phyloP scores from a whole-genome alignment of 2,888 invertebrate species.

The Drosophila phalerata region DNA sequence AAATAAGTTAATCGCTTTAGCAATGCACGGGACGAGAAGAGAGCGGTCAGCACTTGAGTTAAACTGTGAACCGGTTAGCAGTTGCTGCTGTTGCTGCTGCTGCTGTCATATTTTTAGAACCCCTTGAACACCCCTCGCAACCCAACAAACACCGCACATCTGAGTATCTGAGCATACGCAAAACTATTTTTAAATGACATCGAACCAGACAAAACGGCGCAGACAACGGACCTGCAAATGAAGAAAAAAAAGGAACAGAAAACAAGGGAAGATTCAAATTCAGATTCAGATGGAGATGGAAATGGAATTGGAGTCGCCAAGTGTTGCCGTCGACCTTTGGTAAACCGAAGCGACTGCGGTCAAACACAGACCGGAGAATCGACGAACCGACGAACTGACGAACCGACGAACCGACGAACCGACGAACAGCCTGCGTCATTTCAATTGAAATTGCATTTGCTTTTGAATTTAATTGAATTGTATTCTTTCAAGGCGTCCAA shows the following conservation, averaged over 20 bases:
- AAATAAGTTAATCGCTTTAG: constrained; percentile 75
- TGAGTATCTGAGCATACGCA: constrained; percentile 23
- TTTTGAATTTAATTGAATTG: constrained; percentile 74
- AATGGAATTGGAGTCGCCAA: constrained; percentile 1
- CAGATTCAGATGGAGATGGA: not conserved
- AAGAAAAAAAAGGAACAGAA: not conserved
- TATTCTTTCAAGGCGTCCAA: constrained; percentile 58
- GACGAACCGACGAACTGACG: not conserved
- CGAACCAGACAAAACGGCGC: constrained; percentile 71
- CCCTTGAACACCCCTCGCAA: constrained; percentile 12
- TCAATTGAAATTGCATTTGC: constrained; percentile 68
- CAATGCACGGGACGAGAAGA: constrained; percentile 32
- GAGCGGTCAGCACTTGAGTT: constrained; percentile 50
- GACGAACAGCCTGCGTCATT: not conserved
- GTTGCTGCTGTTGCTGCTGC: constrained; percentile 10
- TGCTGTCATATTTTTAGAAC: constrained; percentile 70
- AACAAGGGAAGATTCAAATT: constrained; percentile 1
- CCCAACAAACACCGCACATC: not conserved
- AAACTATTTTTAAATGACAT: constrained; percentile 75
- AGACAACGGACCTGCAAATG: constrained; percentile 24
- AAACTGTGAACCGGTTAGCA: constrained; percentile 57
- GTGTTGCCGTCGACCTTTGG: constrained; percentile 15
- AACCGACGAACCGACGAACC: not conserved
- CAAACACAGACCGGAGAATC: not conserved
- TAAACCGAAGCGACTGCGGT: constrained; percentile 23